These are phyloP conservation scores for Dynastes maya DNA, from an alignment of 2,888 invertebrate genomes.

Conservation along the genomic window DNA sequence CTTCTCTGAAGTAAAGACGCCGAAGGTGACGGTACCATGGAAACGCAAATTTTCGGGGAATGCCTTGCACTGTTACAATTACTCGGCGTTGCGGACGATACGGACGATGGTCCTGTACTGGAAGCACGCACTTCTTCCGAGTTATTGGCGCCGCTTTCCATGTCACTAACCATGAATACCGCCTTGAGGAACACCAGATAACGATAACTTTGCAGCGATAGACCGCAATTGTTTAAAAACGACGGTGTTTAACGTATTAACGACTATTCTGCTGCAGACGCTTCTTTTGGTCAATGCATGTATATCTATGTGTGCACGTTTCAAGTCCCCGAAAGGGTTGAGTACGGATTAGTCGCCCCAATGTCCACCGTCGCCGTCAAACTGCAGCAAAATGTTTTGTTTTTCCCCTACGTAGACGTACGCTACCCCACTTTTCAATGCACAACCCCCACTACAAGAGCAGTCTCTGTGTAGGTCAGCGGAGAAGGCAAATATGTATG, in stretches of 20 bases:
- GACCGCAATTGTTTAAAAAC: too few relatives aligned
- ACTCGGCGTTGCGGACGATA: slow-evolving; percentile 53
- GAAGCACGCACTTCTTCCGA: slow-evolving; percentile 59
- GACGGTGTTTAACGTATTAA: too few relatives aligned
- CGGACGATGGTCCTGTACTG: slow-evolving; percentile 57
- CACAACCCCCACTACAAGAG: slow-evolving; percentile 55
- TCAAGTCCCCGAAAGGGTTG: slow-evolving; percentile 28
- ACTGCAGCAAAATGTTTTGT: slow-evolving; percentile 67
- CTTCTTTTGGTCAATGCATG: too few relatives aligned
- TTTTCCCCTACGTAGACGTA: slow-evolving; percentile 64
- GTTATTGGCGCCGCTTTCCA: slow-evolving; percentile 60
- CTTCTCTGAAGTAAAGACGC: slow-evolving; percentile 71
- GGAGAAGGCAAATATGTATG: slow-evolving; percentile 17
- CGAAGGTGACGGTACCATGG: slow-evolving; percentile 58
- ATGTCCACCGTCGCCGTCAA: slow-evolving; percentile 63
- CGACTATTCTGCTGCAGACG: too few relatives aligned
- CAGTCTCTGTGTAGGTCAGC: slow-evolving; percentile 51
- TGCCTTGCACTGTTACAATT: slow-evolving; percentile 62
- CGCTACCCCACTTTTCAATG: slow-evolving; percentile 59
- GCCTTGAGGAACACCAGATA: slow-evolving; percentile 27
- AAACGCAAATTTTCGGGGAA: slow-evolving; percentile 59
- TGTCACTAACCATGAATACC: slow-evolving; percentile 61
- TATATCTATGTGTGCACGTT: too few relatives aligned
- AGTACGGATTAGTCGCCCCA: slow-evolving; percentile 51
- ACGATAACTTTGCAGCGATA: background rate